phyloP scores from a whole-genome alignment of 2,888 invertebrate genomes.

The Operophtera brumata region DNA sequence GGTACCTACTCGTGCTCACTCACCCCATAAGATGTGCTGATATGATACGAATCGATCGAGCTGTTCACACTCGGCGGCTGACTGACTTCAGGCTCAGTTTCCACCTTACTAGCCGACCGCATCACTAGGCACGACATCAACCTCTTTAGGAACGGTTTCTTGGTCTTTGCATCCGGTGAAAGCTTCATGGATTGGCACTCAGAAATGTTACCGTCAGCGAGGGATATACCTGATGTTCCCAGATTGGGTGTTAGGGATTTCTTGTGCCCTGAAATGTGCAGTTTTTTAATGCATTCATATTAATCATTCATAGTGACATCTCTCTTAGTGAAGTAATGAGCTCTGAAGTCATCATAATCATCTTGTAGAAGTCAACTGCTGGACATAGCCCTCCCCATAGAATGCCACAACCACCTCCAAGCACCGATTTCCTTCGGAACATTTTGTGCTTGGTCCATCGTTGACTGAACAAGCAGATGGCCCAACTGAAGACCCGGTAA shows the following conservation, averaged over 20 bases:
- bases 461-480: too few relatives aligned
- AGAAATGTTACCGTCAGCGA: constrained; percentile 41
- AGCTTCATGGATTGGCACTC: constrained; percentile 24
- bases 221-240: constrained; percentile 59
- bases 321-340: too few relatives aligned
- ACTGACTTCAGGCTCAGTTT: constrained; percentile 28
- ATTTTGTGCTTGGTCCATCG: too few relatives aligned
- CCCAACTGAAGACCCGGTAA: too few relatives aligned
- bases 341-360: too few relatives aligned
- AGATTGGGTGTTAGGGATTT: constrained; percentile 62
- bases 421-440: too few relatives aligned
- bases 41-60: constrained; percentile 64
- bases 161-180: constrained; percentile 37
- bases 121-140: constrained; percentile 67
- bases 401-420: too few relatives aligned
- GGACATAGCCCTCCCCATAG: too few relatives aligned
- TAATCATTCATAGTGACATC: too few relatives aligned
- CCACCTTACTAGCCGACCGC: constrained; percentile 42
- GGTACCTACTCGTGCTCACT: constrained; percentile 38
- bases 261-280: constrained; percentile 48
- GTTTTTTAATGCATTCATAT: too few relatives aligned
- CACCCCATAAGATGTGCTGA: constrained; percentile 64
- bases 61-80: constrained; percentile 40
- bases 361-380: too few relatives aligned
- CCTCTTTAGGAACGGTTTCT: constrained; percentile 59